These are phyloP conservation scores for Xestia rhomboidea DNA, from an alignment of 2,888 invertebrate genomes.

Conservation along the genomic window DNA sequence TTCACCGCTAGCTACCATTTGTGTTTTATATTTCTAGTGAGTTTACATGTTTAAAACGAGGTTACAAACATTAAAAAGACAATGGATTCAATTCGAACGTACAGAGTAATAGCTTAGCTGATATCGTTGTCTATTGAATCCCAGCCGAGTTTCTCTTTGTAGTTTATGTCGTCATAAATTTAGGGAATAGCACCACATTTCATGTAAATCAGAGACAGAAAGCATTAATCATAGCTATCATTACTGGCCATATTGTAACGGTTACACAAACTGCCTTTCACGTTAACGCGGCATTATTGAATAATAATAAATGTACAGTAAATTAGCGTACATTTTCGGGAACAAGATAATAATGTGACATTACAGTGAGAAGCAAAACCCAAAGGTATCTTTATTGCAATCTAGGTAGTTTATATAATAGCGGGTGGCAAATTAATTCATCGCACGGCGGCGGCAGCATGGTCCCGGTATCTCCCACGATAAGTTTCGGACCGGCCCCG, in stretches of 20 bases:
- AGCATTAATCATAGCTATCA: constrained; percentile 72
- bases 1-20: constrained; percentile 23
- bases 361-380: constrained; percentile 73
- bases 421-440: constrained; percentile 87
- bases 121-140: constrained; percentile 65
- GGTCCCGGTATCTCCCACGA: constrained; percentile 79
- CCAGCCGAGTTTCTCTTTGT: constrained; percentile 72
- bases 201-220: constrained; percentile 69
- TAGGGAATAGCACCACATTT: constrained; percentile 74
- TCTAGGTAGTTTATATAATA: constrained; percentile 85
- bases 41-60: constrained; percentile 12
- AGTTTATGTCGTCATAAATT: constrained; percentile 77
- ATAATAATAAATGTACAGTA: constrained; percentile 77
- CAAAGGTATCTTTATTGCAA: constrained; percentile 85
- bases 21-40: constrained; percentile 32
- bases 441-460: constrained; percentile 81
- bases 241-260: constrained; percentile 61
- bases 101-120: constrained; percentile 42
- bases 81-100: constrained; percentile 33
- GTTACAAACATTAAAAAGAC: constrained; percentile 19
- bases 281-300: constrained; percentile 66
- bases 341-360: constrained; percentile 74
- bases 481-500: constrained; percentile 79
- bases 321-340: constrained; percentile 77
- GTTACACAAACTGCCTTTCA: constrained; percentile 50